phyloP scores from a whole-genome alignment of 2,113 vertebrate species.

The Myiagra hebetior region DNA sequence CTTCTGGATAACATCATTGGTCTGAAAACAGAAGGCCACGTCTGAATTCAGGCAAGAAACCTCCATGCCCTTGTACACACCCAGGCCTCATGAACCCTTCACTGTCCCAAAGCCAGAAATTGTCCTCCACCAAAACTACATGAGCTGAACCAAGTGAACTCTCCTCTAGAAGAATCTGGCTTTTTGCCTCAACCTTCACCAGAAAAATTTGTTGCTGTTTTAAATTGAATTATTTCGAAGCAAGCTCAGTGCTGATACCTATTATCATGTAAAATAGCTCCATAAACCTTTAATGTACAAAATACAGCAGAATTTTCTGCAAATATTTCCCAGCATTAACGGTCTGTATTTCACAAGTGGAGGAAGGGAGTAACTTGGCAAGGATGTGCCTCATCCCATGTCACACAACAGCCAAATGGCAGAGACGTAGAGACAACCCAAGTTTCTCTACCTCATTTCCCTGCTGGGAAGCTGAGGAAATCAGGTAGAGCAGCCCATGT shows the following conservation, averaged over 20 bases:
- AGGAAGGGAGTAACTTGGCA: not conserved
- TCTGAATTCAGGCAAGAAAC: not conserved
- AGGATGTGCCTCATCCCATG: not conserved
- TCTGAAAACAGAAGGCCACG: conserved; percentile 66
- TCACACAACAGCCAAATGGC: not conserved
- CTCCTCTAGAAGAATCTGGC: not conserved
- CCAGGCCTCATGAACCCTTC: not conserved
- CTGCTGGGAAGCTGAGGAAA: too few relatives aligned
- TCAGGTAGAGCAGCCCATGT: rapidly evolving
- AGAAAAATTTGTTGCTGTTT: not conserved
- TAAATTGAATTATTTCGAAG: not conserved
- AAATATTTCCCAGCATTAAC: not conserved
- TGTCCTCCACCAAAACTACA: not conserved
- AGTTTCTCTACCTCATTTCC: not conserved
- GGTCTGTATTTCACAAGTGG: not conserved
- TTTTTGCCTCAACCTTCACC: not conserved
- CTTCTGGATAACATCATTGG: conserved; percentile 81
- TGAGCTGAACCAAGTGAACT: not conserved
- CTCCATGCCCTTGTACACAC: not conserved
- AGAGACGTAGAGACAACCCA: not conserved
- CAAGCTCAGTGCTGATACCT: not conserved
- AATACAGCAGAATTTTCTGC: not conserved
- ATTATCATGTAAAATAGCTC: not conserved
- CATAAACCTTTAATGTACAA: not conserved
- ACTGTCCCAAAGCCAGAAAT: not conserved